These are phyloP conservation scores for Hypselothyrea guttata DNA, from an alignment of 2,888 invertebrate genomes.

Conservation along the genomic window DNA sequence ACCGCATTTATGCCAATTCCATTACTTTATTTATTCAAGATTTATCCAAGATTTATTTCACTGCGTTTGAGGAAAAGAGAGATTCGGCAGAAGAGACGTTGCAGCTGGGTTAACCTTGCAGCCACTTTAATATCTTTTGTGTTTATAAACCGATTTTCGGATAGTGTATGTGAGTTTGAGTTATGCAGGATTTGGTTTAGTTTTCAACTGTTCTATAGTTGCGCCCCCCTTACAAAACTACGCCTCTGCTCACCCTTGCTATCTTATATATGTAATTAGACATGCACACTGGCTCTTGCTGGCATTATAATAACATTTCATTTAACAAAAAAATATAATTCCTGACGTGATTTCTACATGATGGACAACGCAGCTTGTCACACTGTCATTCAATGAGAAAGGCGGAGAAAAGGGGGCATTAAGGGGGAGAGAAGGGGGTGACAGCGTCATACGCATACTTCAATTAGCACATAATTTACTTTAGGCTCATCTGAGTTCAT, in stretches of 20 bases:
- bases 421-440: conserved; percentile 1
- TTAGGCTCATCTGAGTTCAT: conserved; percentile 68
- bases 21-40: too few relatives aligned
- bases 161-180: too few relatives aligned
- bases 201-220: too few relatives aligned
- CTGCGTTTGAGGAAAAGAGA: too few relatives aligned
- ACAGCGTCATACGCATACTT: conserved; percentile 48
- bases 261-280: conserved; percentile 9
- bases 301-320: conserved; percentile 29
- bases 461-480: conserved; percentile 73
- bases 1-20: background rate
- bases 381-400: conserved; percentile 1
- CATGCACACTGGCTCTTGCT: conserved; percentile 7
- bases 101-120: too few relatives aligned
- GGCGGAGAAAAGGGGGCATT: background rate
- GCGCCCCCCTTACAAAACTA: background rate
- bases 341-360: conserved; percentile 48
- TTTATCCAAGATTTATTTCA: too few relatives aligned
- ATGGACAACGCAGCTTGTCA: background rate
- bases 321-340: conserved; percentile 27
- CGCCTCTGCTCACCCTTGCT: background rate
- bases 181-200: too few relatives aligned
- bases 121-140: too few relatives aligned
- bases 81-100: too few relatives aligned
- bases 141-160: too few relatives aligned